Base-by-base conservation (phyloP, 2,797 vertebrate species). In the Schizopygopsis malacanthus region DNA sequence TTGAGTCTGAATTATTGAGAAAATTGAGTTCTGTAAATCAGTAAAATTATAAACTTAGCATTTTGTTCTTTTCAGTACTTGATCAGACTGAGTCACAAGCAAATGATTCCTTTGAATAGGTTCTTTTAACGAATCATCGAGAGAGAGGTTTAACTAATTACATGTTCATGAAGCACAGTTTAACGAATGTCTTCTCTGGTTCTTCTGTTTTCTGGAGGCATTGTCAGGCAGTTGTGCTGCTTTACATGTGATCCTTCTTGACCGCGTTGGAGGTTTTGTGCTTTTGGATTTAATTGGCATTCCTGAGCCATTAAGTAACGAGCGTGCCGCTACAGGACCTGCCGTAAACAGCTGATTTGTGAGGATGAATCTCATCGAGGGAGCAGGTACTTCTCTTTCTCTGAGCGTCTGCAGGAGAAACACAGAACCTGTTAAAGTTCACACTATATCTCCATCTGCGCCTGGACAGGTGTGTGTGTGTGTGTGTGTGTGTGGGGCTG, bases 381-480 rank as follows among this genome's bases (percentile, higher is more conserved):
- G 39, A 71, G 33, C 79, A 39, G 50, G 80, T 56, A 39, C 76
- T 15, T 25, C 33, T 37, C 41, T 45, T 28, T 72, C 83, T 82
- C 52, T n/a, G 10, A 50, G 39, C 50, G 50, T 63, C 73, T 86
- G 71, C 10, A 59, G 41, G 33, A 85, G 92, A 90, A 93, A 94
- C 90, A 88, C 91, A 90, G 90, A 92, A 92, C 89, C 86, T 83
- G 93, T 93, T 94, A 92, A 93, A 93, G 92, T 95, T 94, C 91
- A 92, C 92, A 92, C 91, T 92, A 87, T 90, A 92, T 92, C 90
- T 89, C 91, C 92, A 92, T 92, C 91, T 94, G 88, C 1, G 81
- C 87, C 91, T 90, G 91, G 90, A 77, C 73, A 77, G 73, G 33
- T 76, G 73, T 71, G 61, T 0, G 5, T 39, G 28, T 67, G 63